phyloP scores from a whole-genome alignment of 2,888 invertebrate species.

The Uloborus plumipes region DNA sequence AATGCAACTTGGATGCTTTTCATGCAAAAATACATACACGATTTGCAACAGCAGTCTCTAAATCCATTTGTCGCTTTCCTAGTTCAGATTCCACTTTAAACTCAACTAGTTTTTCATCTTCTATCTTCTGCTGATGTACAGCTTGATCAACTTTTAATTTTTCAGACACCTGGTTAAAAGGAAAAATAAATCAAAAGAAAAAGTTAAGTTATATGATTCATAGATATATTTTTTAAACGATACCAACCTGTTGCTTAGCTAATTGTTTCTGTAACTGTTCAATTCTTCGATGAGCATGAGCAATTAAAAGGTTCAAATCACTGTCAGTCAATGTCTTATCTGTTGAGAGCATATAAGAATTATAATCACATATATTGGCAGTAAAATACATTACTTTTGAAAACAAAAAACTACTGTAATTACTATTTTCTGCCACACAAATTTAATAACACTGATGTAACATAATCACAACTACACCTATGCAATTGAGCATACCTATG shows the following conservation, averaged over 20 bases:
- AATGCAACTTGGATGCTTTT: background rate
- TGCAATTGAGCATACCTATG: too few relatives aligned
- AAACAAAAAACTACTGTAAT: too few relatives aligned
- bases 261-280: conserved; percentile 84
- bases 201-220: too few relatives aligned
- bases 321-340: conserved; percentile 75
- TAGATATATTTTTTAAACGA: background rate
- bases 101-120: conserved; percentile 75
- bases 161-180: conserved; percentile 74
- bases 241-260: conserved; percentile 78
- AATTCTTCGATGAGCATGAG: conserved; percentile 84
- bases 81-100: conserved; percentile 78
- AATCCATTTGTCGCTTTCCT: conserved; percentile 78
- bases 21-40: conserved; percentile 68
- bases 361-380: too few relatives aligned
- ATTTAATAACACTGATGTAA: too few relatives aligned
- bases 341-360: conserved; percentile 22
- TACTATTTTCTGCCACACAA: too few relatives aligned
- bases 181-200: too few relatives aligned
- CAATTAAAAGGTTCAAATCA: conserved; percentile 83
- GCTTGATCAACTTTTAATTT: conserved; percentile 78
- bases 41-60: conserved; percentile 80
- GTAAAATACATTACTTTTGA: too few relatives aligned
- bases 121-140: conserved; percentile 76
- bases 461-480: too few relatives aligned